These are phyloP conservation scores for Drosophila trapezifrons DNA, from an alignment of 1,140 invertebrate species.

Conservation along the genomic window DNA sequence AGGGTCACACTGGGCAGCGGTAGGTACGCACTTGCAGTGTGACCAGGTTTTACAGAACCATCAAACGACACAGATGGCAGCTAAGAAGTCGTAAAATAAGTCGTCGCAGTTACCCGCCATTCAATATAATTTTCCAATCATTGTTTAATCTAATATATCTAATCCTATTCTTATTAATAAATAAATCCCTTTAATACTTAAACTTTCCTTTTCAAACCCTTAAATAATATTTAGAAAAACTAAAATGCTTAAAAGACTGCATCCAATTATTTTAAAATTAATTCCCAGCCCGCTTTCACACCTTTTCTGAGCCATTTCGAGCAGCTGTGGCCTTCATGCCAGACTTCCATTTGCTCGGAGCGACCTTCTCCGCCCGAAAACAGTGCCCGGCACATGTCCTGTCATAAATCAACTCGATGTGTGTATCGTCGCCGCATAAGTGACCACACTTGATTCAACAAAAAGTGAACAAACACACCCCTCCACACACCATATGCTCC, in stretches of 20 bases:
- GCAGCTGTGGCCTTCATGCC: conserved; percentile 32
- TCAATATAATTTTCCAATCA: no score
- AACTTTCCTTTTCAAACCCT: background rate
- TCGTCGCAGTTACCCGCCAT: no score
- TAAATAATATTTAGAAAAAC: background rate
- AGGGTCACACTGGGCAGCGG: no score
- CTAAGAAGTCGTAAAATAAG: no score
- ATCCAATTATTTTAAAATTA: conserved; percentile 2
- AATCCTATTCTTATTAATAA: no score
- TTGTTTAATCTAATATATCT: no score
- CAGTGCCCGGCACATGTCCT: conserved; percentile 16
- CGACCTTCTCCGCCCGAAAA: background rate
- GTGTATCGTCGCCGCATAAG: conserved; percentile 36
- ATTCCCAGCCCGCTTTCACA: conserved; percentile 1
- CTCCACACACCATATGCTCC: conserved; percentile 23
- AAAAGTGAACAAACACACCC: conserved; percentile 25
- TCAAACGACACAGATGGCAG: no score
- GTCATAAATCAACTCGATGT: conserved; percentile 47
- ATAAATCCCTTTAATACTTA: background rate
- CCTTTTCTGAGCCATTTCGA: conserved; percentile 6
- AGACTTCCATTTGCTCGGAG: conserved; percentile 10
- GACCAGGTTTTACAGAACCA: no score
- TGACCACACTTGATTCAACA: conserved; percentile 56
- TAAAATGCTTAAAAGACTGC: background rate
- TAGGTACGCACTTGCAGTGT: no score